Conservation (phyloP, 2,797 vertebrate species). For the Podarcis siculus region DNA sequence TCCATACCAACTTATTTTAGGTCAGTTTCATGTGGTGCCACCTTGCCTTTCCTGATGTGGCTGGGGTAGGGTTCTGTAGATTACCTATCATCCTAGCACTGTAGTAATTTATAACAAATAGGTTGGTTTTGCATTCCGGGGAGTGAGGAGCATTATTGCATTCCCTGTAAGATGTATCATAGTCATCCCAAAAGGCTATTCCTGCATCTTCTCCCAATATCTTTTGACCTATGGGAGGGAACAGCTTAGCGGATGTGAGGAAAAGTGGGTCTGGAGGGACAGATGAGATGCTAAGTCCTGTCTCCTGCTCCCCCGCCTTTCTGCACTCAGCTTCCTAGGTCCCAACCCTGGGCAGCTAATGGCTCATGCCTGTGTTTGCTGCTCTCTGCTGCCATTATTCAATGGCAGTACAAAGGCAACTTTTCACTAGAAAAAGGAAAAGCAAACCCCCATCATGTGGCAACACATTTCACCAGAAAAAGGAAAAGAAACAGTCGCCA, state of each 20-base stretch:
- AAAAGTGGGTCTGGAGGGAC: background rate
- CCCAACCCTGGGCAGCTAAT: background rate
- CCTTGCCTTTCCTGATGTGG: background rate
- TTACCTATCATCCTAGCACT: background rate
- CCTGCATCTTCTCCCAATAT: background rate
- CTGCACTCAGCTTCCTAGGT: background rate
- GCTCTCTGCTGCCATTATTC: background rate
- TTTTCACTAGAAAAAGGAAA: background rate
- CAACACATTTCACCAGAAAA: background rate
- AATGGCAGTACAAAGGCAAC: background rate
- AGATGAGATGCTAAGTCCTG: background rate
- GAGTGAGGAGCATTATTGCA: too few species aligned
- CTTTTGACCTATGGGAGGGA: background rate
- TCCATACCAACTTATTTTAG: background rate
- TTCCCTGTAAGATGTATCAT: background rate
- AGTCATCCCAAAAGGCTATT: background rate
- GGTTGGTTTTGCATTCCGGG: background rate
- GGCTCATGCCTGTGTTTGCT: background rate
- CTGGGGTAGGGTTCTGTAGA: background rate
- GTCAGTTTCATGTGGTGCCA: background rate
- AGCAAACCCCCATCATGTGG: background rate
- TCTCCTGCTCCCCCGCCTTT: background rate
- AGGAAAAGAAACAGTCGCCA: constrained; percentile 29
- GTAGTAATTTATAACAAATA: background rate
- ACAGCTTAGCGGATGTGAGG: background rate